Evolutionary conservation across 2,888 invertebrate genomes (phyloP).

Genomic region (Macrophya alboannulata): DNA sequence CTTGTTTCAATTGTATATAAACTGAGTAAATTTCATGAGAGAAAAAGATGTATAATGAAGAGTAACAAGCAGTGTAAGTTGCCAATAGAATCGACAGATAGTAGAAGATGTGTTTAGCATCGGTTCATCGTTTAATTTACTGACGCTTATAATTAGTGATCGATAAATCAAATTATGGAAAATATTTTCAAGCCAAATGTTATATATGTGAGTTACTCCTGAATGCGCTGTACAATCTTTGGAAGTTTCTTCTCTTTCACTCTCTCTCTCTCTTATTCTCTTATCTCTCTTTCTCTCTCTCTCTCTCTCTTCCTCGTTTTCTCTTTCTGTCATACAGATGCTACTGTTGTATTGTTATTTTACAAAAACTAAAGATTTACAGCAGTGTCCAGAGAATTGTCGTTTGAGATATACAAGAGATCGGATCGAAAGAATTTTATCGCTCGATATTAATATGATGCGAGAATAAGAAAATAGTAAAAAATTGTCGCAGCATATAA

Average conservation of each 20-base stretch:
- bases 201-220: conserved; percentile 17
- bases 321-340: neutral
- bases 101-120: neutral
- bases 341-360: conserved; percentile 23
- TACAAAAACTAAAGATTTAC: conserved; percentile 38
- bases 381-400: conserved; percentile 22
- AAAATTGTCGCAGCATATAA: conserved; percentile 10
- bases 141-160: neutral
- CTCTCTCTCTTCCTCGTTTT: too few species aligned
- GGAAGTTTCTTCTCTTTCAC: neutral
- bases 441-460: neutral
- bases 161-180: conserved; percentile 4
- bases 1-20: neutral
- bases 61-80: neutral
- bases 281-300: too few species aligned
- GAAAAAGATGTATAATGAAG: neutral
- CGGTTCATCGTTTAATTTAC: neutral
- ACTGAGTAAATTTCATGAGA: neutral
- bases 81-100: neutral
- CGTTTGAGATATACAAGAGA: conserved; percentile 3
- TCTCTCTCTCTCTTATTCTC: too few species aligned
- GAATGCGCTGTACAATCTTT: conserved; percentile 37
- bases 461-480: neutral
- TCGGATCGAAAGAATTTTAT: neutral
- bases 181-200: conserved; percentile 38